Base-by-base conservation (phyloP, 2,888 invertebrate species). In the Salticus scenicus region DNA sequence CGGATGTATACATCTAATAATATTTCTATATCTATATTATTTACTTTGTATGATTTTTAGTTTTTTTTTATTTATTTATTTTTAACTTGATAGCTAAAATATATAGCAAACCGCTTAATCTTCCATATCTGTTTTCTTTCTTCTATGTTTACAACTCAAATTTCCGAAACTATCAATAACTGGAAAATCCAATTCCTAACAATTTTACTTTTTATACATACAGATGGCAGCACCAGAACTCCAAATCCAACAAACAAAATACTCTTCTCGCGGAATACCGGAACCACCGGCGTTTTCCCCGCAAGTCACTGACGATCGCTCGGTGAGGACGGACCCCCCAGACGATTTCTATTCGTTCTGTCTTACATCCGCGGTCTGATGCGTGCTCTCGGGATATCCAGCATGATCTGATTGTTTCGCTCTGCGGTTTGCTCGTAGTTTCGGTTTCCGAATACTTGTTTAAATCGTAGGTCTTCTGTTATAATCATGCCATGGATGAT, bases 401-500 rank as follows among this genome's bases (percentile, higher is more conserved):
- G 57, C 10, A 47, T 47, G 47, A 47, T 17, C 57, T 24, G 57
- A 24, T 57, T 24, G 57, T 20, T 14, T 5, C 12, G 37, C 2
- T 10, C n/a, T 7, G 47, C 17, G 12, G 12, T 47, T 47, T 47
- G 17, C 17, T 17, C 2, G 47, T 47, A 47, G 47, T 47, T 47
- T 47, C 47, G 47, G 47, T 47, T 47, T 47, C 47, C 47, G 47
- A 47, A 47, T 12, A 12, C n/a, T 5, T n/a, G 12, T 37, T 17
- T 10, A 5, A 47, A 47, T 14, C 47, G 47, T 47, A 47, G 70
- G 27, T 42, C 42, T 27, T 64, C 8, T 4, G 33, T 33, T 1
- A 63, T 30, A 69, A 88, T 67, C 72, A 92, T 92, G 92, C 92
- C 92, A 88, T 92, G 92, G 92, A 92, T 92, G 90, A 91, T 92